Evolutionary conservation across 2,888 invertebrate genomes (phyloP).

Genomic region (Eilema caniola): DNA sequence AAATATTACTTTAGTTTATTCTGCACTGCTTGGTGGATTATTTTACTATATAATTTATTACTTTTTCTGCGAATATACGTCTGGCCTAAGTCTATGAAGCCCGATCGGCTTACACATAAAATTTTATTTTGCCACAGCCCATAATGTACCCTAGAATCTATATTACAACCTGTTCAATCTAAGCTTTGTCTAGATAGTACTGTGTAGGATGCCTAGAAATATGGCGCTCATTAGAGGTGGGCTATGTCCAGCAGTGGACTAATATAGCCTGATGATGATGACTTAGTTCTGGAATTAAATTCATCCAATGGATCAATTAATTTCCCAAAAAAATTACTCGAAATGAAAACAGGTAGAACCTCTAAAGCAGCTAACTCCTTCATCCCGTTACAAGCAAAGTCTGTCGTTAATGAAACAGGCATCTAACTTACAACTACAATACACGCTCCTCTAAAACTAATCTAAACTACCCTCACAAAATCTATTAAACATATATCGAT

Average conservation of each 20-base stretch:
- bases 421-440: constrained; percentile 25
- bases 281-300: too few species aligned
- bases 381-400: not conserved
- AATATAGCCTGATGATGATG: too few species aligned
- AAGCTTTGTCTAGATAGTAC: too few species aligned
- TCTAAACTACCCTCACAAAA: constrained; percentile 51
- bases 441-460: constrained; percentile 43
- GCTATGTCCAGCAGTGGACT: too few species aligned
- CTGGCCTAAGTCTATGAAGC: not conserved
- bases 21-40: not conserved
- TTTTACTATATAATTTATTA: not conserved
- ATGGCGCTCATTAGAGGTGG: too few species aligned
- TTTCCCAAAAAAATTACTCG: not conserved
- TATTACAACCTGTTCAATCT: not conserved
- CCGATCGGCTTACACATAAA: too few species aligned
- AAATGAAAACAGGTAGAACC: not conserved
- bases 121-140: too few species aligned
- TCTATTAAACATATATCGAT: constrained; percentile 75
- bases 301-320: too few species aligned
- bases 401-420: constrained; percentile 25
- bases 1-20: not conserved
- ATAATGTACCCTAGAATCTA: too few species aligned
- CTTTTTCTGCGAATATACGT: not conserved
- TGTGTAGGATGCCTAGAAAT: too few species aligned
- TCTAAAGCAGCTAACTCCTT: not conserved